phyloP scores from a whole-genome alignment of 2,888 invertebrate genomes.

The Conus canariensis region DNA sequence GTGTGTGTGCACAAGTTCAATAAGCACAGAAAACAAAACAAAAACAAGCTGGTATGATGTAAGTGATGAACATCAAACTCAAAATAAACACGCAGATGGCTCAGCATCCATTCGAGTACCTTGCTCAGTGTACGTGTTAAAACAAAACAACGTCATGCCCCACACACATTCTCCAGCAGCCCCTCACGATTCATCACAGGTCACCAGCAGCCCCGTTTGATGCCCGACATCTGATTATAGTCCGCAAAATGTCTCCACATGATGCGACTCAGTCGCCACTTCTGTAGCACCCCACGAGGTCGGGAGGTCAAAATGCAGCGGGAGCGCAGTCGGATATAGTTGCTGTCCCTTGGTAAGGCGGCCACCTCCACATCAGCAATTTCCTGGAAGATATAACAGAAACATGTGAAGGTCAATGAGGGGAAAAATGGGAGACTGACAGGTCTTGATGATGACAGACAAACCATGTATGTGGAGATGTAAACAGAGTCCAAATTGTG shows the following conservation, averaged over 20 bases:
- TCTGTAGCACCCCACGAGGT: slow-evolving; percentile 87
- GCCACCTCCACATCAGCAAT: slow-evolving; percentile 88
- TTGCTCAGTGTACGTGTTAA: too few relatives aligned
- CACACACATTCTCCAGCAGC: too few relatives aligned
- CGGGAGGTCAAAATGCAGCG: slow-evolving; percentile 95
- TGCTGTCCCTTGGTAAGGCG: slow-evolving; percentile 82
- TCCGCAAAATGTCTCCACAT: slow-evolving; percentile 95
- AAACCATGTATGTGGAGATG: too few relatives aligned
- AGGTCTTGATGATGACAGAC: not conserved
- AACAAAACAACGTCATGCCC: not conserved
- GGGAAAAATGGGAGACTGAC: not conserved
- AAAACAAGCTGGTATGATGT: too few relatives aligned
- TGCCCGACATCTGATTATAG: slow-evolving; percentile 93
- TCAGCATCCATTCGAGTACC: too few relatives aligned
- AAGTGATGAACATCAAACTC: too few relatives aligned
- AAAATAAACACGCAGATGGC: too few relatives aligned
- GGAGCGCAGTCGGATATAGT: slow-evolving; percentile 77
- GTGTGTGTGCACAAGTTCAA: not conserved
- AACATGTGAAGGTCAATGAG: not conserved
- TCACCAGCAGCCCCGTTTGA: slow-evolving; percentile 95
- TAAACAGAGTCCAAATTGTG: too few relatives aligned
- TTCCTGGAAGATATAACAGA: slow-evolving; percentile 81
- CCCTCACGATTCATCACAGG: not conserved
- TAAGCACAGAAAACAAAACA: not conserved
- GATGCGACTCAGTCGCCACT: slow-evolving; percentile 93